Percentiles rank a stretch among this genome's conserved stretches.
Evolutionary conservation across 1,140 invertebrate species (phyloP).

Genomic region (Sarcophaga bullata): DNA sequence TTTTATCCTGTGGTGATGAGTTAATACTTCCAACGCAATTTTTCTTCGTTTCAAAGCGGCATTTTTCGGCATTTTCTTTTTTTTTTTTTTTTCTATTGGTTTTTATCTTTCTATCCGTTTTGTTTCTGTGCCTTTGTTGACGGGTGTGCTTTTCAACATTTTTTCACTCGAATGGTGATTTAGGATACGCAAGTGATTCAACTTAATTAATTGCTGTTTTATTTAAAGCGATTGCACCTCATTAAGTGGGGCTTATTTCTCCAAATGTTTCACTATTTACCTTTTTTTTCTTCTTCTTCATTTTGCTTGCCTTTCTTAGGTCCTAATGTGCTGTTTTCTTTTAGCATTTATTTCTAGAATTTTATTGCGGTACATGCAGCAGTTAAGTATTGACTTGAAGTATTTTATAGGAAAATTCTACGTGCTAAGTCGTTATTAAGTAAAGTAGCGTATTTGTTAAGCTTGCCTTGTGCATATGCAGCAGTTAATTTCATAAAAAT

Average conservation of each 20-base stretch:
- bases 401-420: no score
- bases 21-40: slow-evolving; percentile 28
- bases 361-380: no score
- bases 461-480: not conserved
- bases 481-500: not conserved
- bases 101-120: not conserved
- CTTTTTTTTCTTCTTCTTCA: slow-evolving; percentile 16
- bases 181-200: slow-evolving; percentile 37
- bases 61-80: not conserved
- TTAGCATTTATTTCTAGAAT: no score
- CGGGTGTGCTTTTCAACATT: not conserved
- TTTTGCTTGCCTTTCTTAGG: not conserved
- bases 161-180: slow-evolving; percentile 30
- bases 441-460: not conserved
- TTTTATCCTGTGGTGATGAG: slow-evolving; percentile 36
- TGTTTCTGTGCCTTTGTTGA: not conserved
- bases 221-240: slow-evolving; percentile 37
- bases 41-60: slow-evolving; percentile 27
- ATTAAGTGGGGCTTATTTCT: slow-evolving; percentile 29
- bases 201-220: slow-evolving; percentile 39
- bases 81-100: no score
- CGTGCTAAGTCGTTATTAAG: no score
- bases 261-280: no score
- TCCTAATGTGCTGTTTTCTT: not conserved
- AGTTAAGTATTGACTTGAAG: no score